Evolutionary conservation across 2,888 invertebrate genomes (phyloP), one percentile per base, ranked within the genome.

Genomic region (Agrilus biguttatus): DNA sequence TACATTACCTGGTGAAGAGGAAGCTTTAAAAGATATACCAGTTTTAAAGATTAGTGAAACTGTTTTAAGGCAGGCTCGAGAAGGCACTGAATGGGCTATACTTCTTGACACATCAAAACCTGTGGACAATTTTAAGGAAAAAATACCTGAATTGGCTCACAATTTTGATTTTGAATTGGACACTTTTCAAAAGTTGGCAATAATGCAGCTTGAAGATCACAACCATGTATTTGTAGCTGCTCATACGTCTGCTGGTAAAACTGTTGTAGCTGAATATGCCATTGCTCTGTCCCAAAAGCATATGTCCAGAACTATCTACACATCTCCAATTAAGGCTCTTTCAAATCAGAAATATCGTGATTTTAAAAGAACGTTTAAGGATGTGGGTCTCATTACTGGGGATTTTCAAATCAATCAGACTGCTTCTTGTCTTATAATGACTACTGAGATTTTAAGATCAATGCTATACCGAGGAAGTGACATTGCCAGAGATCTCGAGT

Each of bases 331-430:
- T 51, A 99, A 98, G 70, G 98, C 98, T 0, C 68, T 98, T 2
- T 98, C 97, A 0, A 98, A 98, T 71, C 98, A 98, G 63, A 99
- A 98, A 64, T 99, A 91, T 68, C 78, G 95, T 23, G 98, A 99
- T 59, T 98, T 99, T 65, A 92, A 89, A 62, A 78, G 79, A 43
- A 82, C 79, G 42, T 99, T 97, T 59, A 81, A 84, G 14, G 91
- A 92, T 59, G 93, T 96, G 4, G 95, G 96, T 1, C 70, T 96
- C 1, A 77, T 96, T 19, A 96, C 95, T 0, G 95, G 95, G 0
- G 97, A 99, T 67, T 76, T 96, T 36, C 96, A 97, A 67, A 86
- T 98, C 43, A 90, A 96, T 62, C 82, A 86, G 10, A 86, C 85
- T 0, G 95, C 95, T 0, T 78, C 89, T 1, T 98, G 97, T 61